phyloP scores from a whole-genome alignment of 2,888 invertebrate genomes.

The Ernsta delagoae region DNA sequence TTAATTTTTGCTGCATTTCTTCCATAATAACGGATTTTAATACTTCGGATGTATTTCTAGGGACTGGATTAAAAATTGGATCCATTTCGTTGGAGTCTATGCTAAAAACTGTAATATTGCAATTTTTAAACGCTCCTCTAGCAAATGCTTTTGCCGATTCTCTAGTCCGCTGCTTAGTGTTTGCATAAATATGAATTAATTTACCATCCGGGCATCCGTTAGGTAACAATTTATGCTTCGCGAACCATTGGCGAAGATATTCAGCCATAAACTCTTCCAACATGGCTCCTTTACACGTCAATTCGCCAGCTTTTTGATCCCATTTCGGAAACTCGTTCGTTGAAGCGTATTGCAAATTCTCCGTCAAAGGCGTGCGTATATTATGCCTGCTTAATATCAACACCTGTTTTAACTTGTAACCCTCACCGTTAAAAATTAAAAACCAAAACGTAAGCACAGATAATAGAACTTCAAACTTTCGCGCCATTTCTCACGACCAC shows the following conservation, averaged over 20 bases:
- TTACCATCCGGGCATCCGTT: conserved; percentile 54
- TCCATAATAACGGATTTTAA: conserved; percentile 48
- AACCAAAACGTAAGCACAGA: conserved; percentile 17
- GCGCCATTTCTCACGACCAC: conserved; percentile 25
- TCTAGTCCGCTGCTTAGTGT: conserved; percentile 62
- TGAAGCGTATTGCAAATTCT: conserved; percentile 49
- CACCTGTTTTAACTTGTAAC: conserved; percentile 53
- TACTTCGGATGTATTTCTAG: conserved; percentile 51
- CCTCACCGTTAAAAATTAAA: conserved; percentile 18
- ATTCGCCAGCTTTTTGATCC: conserved; percentile 52
- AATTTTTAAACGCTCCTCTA: conserved; percentile 58
- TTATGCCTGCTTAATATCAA: conserved; percentile 67
- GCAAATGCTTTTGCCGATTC: conserved; percentile 62
- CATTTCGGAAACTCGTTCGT: conserved; percentile 61
- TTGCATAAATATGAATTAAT: conserved; percentile 60
- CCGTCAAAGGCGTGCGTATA: conserved; percentile 61
- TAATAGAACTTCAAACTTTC: conserved; percentile 22
- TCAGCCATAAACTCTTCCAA: conserved; percentile 67
- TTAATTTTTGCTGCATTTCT: conserved; percentile 59
- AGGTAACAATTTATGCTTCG: conserved; percentile 50
- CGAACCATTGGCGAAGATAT: conserved; percentile 64
- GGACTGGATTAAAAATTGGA: conserved; percentile 58
- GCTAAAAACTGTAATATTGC: conserved; percentile 54
- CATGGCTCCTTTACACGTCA: conserved; percentile 63
- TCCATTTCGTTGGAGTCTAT: conserved; percentile 53